Base-by-base conservation (phyloP, 2,888 invertebrate genomes). In the Flexamia atlantica region DNA sequence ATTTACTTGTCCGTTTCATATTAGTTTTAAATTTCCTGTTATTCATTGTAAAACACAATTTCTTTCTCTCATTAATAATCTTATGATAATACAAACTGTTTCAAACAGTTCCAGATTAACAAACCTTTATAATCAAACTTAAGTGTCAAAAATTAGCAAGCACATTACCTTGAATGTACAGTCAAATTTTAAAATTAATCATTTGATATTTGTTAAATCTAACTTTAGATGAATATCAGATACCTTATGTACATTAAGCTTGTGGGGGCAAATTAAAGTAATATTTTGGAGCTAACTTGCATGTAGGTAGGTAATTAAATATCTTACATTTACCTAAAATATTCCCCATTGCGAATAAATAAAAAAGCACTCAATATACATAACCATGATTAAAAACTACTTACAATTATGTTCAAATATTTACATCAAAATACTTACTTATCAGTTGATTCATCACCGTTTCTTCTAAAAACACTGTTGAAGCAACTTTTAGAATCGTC, bases 401-500 rank as follows among this genome's bases (percentile, higher is more conserved):
- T 57, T 23, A 57, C 57, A 57, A 57, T 1, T 57, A 57, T 57
- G 57, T 57, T 57, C 57, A 57, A 53, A 53, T 53, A 53, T 53
- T 68, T 68, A 68, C 28, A 68, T 17, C 30, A 40, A 17, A 28
- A 68, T 68, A n/a, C 9, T 40, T 36, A 40, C 70, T 40, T 2
- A 30, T 28, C 14, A 28, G 20, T 40, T 3, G 20, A 40, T 20
- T 70, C 70, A 70, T 20, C 23, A 25, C 46, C 50, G 42, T 28
- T 46, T 46, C 17, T 76, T n/a, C 25, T 46, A 23, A 76, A 76
- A 23, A 76, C 25, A 28, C 5, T 17, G 28, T 76, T 42, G 46
- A 76, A 79, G 5, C 79, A 53, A 79, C 79, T 79, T 57, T 79
- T 79, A 5, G 79, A 79, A 28, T 79, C 79, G 57, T 79, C 79